These are phyloP conservation scores for Selene dorsalis DNA, from an alignment of 2,797 vertebrate genomes.

Conservation along the genomic window DNA sequence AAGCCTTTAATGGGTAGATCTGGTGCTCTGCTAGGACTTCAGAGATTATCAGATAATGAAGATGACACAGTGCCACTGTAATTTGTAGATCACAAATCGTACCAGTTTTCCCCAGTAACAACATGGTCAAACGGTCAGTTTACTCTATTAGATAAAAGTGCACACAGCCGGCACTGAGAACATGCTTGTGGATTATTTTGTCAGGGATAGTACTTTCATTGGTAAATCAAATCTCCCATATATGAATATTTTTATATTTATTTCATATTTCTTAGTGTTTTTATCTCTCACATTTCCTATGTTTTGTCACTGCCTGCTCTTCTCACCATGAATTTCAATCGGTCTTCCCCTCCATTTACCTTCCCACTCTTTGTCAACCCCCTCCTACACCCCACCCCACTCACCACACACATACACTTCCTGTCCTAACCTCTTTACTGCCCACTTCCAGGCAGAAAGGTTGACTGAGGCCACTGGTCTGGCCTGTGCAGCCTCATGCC, in stretches of 20 bases:
- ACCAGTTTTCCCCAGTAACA: background rate
- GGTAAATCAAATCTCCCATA: background rate
- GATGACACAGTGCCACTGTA: background rate
- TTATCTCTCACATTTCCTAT: background rate
- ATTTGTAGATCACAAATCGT: background rate
- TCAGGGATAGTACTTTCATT: background rate
- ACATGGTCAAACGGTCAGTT: background rate
- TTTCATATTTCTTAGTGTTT: background rate
- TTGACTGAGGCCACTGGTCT: constrained; percentile 42
- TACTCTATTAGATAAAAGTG: background rate
- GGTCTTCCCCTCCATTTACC: background rate
- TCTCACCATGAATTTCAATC: background rate
- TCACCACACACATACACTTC: constrained; percentile 14
- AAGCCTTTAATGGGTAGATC: too few species aligned
- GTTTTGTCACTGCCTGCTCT: background rate
- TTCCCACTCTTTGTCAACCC: constrained; percentile 5
- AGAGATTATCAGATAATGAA: too few species aligned
- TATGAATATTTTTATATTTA: background rate
- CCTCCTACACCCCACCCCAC: background rate
- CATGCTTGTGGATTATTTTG: background rate
- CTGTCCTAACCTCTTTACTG: constrained; percentile 45
- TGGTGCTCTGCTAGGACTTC: too few species aligned
- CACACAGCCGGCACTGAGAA: background rate
- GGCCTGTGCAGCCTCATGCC: constrained; percentile 64
- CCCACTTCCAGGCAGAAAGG: constrained; percentile 37